phyloP scores from a whole-genome alignment of 1,140 invertebrate genomes.

The Laupala kohalensis region DNA sequence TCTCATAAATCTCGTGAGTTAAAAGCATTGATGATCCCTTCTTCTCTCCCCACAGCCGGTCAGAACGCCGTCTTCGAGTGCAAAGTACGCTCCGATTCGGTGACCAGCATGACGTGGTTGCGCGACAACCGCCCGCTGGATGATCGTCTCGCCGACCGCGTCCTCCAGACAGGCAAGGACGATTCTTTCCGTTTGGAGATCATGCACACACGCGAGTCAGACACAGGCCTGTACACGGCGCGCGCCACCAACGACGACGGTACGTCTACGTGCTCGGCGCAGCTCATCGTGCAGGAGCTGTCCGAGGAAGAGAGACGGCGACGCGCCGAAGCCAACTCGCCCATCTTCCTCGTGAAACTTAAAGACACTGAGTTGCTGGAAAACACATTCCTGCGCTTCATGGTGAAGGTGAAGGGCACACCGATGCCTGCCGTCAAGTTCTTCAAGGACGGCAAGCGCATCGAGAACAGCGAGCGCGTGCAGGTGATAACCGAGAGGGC shows the following conservation, averaged over 20 bases:
- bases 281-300: conserved; percentile 68
- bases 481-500: conserved; percentile 59
- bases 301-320: conserved; percentile 54
- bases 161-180: conserved; percentile 42
- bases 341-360: conserved; percentile 66
- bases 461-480: conserved; percentile 55
- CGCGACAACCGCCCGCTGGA: conserved; percentile 77
- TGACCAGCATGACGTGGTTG: conserved; percentile 62
- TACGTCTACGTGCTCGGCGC: conserved; percentile 62
- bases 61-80: conserved; percentile 76
- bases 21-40: no score
- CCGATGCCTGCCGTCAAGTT: conserved; percentile 74
- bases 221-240: conserved; percentile 83
- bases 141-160: conserved; percentile 59
- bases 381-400: conserved; percentile 75
- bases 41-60: conserved; percentile 51
- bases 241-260: conserved; percentile 71
- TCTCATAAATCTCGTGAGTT: no score
- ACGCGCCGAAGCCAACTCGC: conserved; percentile 53
- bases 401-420: conserved; percentile 77
- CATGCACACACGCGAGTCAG: conserved; percentile 62
- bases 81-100: conserved; percentile 44
- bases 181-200: conserved; percentile 57
- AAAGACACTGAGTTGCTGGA: conserved; percentile 77
- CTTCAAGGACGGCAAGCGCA: conserved; percentile 66